These are phyloP conservation scores for Ennomos quercinarius DNA, from an alignment of 2,888 invertebrate species.

Conservation along the genomic window DNA sequence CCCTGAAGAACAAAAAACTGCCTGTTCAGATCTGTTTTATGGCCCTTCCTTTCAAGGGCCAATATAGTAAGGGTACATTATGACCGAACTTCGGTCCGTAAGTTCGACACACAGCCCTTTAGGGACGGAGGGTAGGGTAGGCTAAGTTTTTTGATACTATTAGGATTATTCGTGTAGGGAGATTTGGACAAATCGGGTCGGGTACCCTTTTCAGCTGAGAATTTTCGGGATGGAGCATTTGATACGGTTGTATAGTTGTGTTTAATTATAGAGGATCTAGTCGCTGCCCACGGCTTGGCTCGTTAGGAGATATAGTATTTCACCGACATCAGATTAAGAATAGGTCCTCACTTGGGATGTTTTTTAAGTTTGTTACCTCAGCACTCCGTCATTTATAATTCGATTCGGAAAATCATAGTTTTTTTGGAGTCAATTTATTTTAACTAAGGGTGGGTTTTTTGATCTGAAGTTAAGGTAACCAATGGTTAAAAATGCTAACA, in stretches of 20 bases:
- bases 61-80: slow-evolving; percentile 39
- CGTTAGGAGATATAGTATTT: too few species aligned
- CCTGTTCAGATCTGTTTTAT: slow-evolving; percentile 41
- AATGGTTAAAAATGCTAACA: too few species aligned
- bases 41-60: slow-evolving; percentile 35
- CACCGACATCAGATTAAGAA: too few species aligned
- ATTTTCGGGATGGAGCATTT: slow-evolving; percentile 5
- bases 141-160: slow-evolving; percentile 38
- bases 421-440: too few species aligned
- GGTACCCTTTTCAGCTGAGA: slow-evolving; percentile 9
- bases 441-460: too few species aligned
- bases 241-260: too few species aligned
- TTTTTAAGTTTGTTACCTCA: neutral
- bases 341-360: neutral
- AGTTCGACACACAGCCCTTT: slow-evolving; percentile 36
- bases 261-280: too few species aligned
- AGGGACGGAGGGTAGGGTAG: slow-evolving; percentile 25
- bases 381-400: too few species aligned
- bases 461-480: too few species aligned
- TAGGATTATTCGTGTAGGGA: slow-evolving; percentile 36
- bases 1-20: slow-evolving; percentile 45
- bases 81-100: slow-evolving; percentile 28
- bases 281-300: too few species aligned
- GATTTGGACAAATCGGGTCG: slow-evolving; percentile 35
- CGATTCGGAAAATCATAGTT: too few species aligned